Percentiles rank a stretch among this genome's conserved stretches.
phyloP scores from a whole-genome alignment of 2,113 vertebrate genomes.

The Cryptomyrus ogoouensis region DNA sequence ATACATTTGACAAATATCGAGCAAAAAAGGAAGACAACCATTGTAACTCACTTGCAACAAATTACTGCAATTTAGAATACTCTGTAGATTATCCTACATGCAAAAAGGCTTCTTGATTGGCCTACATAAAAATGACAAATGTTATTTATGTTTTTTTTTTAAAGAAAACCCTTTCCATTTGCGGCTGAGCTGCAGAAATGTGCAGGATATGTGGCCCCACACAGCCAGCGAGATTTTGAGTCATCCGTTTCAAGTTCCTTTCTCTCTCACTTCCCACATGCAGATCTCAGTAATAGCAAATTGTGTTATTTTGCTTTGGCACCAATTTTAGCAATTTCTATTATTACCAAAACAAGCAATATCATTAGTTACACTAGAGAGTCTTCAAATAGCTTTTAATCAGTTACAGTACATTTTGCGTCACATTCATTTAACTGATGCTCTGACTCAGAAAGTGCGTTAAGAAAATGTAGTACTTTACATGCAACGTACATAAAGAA shows the following conservation, averaged over 20 bases:
- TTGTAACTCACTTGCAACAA: neutral
- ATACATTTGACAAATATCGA: conserved; percentile 15
- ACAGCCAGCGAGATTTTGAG: neutral
- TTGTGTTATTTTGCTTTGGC: neutral
- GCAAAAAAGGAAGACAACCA: neutral
- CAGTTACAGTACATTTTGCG: neutral
- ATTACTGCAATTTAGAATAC: conserved; percentile 4
- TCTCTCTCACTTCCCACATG: neutral
- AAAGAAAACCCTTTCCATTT: neutral
- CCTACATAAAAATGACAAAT: conserved; percentile 3
- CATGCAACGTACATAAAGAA: neutral
- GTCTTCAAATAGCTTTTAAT: conserved; percentile 10
- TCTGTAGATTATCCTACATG: neutral
- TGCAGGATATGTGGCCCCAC: neutral
- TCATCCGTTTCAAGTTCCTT: neutral
- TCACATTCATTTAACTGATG: neutral
- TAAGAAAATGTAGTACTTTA: neutral
- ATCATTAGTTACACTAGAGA: conserved; percentile 6
- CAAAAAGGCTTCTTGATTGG: neutral
- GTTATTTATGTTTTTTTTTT: neutral
- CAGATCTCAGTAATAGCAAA: neutral
- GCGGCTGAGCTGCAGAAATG: neutral
- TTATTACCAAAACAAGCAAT: conserved; percentile 12
- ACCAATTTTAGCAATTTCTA: neutral
- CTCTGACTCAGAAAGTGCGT: neutral